phyloP scores from a whole-genome alignment of 2,113 vertebrate genomes.

The Peromyscus californicus region DNA sequence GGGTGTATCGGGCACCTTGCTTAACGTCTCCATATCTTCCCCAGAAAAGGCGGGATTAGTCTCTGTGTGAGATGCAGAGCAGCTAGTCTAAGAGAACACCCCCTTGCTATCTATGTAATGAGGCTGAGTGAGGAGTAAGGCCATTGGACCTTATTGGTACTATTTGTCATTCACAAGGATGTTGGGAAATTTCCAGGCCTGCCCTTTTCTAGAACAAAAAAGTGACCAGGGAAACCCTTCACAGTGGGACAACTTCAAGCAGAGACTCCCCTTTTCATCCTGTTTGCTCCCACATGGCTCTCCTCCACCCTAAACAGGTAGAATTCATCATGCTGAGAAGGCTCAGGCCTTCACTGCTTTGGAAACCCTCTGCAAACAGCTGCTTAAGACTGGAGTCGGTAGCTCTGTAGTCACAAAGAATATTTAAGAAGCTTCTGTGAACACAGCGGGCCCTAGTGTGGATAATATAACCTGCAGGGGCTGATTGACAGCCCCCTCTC shows the following conservation, averaged over 20 bases:
- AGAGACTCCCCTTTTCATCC: not conserved
- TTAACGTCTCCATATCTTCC: not conserved
- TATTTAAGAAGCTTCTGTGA: conserved; percentile 48
- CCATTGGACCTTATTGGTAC: not conserved
- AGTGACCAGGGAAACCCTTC: not conserved
- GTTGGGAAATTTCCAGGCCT: not conserved
- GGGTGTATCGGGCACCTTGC: not conserved
- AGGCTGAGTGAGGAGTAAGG: not conserved
- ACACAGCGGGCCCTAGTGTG: not conserved
- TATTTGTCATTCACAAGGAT: not conserved
- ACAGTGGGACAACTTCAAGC: not conserved
- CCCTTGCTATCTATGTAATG: fast-evolving
- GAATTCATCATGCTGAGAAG: not conserved
- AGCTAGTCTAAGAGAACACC: not conserved
- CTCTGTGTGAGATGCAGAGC: not conserved
- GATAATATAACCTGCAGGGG: not conserved
- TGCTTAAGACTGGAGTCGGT: not conserved
- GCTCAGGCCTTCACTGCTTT: not conserved
- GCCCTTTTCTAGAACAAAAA: not conserved
- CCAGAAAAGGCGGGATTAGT: not conserved
- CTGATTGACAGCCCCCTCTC: not conserved
- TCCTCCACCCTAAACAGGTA: not conserved
- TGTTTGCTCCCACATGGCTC: not conserved
- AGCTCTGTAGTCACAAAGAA: not conserved
- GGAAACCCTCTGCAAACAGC: conserved; percentile 35